Evolutionary conservation across 2,888 invertebrate genomes (phyloP).

Genomic region (Laothoe populi): DNA sequence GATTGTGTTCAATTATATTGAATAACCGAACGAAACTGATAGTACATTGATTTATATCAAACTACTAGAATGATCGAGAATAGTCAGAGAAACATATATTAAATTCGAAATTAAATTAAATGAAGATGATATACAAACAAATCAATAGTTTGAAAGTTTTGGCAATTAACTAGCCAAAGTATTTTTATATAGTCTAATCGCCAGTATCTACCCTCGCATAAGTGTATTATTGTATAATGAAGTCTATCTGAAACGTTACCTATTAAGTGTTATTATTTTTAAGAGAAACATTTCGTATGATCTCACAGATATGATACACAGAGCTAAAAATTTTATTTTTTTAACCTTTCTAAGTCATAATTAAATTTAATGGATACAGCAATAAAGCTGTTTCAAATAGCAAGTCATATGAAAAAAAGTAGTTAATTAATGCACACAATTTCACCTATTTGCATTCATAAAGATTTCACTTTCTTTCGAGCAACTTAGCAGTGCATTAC

Average conservation of each 20-base stretch:
- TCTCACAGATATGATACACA: neutral
- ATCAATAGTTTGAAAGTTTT: neutral
- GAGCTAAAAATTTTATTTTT: neutral
- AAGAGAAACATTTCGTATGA: neutral
- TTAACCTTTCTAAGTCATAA: constrained; percentile 11
- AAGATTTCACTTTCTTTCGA: constrained; percentile 56
- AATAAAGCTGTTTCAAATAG: constrained; percentile 11
- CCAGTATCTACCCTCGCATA: no score
- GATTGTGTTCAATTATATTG: constrained; percentile 19
- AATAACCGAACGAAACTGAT: constrained; percentile 14
- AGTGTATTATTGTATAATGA: no score
- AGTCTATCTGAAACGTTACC: no score
- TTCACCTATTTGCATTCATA: constrained; percentile 56
- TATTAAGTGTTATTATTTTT: no score
- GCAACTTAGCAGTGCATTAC: constrained; percentile 44
- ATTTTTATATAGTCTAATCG: neutral
- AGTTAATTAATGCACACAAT: constrained; percentile 32
- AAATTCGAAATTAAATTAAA: neutral
- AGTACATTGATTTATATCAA: neutral
- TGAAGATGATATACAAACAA: neutral
- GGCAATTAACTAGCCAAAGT: neutral
- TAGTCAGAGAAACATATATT: neutral
- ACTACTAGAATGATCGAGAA: neutral
- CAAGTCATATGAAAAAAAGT: constrained; percentile 14
- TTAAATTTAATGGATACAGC: constrained; percentile 12